Base-by-base conservation (phyloP, 2,888 invertebrate genomes). In the Stramonita haemastoma region DNA sequence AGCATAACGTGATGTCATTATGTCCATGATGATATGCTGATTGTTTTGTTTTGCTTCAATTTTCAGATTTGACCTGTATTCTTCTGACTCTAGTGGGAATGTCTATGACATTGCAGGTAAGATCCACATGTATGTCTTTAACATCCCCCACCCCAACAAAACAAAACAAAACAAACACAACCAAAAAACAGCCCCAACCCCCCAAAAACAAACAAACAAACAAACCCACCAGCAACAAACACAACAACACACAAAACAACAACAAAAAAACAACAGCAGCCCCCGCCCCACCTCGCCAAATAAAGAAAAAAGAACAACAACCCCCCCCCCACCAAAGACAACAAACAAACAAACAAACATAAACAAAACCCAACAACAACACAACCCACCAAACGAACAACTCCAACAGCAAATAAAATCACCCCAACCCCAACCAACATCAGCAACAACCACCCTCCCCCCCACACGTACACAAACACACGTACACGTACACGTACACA, bases 71-170 rank as follows among this genome's bases (percentile, higher is more conserved):
- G 77, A 77, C 77, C 77, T 77, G 77, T 77, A n/a, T 11, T 13
- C 26, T n/a, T 29, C 29, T 29, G 77, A 77, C 29, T 26, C 29
- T n/a, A n/a, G 11, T n/a, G 77, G 77, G 4, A 26, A 77, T 13
- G n/a, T n/a, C n/a, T 26, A 5, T 29, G 77, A 77, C n/a, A 77
- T 77, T n/a, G 77, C 77, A 77, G 77, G 77, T 77, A n/a, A 77
- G 77, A 66, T 22, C 13, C 2, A 66, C 13, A 66, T 46, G 46
- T 46, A 46, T 46, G 46, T 46, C 46, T 46, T 46, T 46, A 5
- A n/a, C 73, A 73, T 5, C 73, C 15, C 70, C 11, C 73, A 73
- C 26, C 73, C 11, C 73, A 73, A 2, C 13, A 73, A 22, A 73
- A 73, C 26, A 73, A 22, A 73, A n/a, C 73, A 73, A 22, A 73